phyloP scores from a whole-genome alignment of 2,113 vertebrate genomes.

The Grammomys dolichurus region DNA sequence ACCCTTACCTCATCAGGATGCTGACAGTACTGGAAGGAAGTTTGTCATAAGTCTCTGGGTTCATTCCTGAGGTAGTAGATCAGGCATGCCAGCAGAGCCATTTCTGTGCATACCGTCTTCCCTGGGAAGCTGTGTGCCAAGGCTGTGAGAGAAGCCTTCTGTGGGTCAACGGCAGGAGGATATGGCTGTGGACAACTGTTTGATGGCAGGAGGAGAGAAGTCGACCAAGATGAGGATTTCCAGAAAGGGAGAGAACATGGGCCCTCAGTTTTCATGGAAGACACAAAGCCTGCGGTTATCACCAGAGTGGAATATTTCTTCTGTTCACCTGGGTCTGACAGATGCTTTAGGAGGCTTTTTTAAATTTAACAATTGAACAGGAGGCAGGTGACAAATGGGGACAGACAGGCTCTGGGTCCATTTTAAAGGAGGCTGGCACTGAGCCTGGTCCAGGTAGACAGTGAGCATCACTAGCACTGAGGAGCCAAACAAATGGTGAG shows the following conservation, averaged over 20 bases:
- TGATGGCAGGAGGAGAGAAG: not conserved
- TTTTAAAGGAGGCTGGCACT: too few relatives aligned
- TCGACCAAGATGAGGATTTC: fast-evolving
- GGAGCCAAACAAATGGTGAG: too few relatives aligned
- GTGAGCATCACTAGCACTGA: too few relatives aligned
- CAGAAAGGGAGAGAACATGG: too few relatives aligned
- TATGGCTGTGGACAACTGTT: not conserved
- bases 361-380: not conserved
- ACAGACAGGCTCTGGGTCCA: not conserved
- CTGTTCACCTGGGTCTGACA: fast-evolving
- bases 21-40: not conserved
- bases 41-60: not conserved
- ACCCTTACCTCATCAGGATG: constrained; percentile 80
- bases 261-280: not conserved
- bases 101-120: fast-evolving
- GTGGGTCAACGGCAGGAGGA: not conserved
- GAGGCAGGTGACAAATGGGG: fast-evolving
- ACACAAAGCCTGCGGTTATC: fast-evolving
- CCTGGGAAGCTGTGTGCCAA: not conserved
- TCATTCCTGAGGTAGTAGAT: constrained; percentile 78
- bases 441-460: too few relatives aligned
- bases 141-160: fast-evolving
- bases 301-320: not conserved
- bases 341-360: too few relatives aligned
- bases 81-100: not conserved